Percentiles rank a stretch among this genome's conserved stretches.
These are phyloP conservation scores for Anguilla obscura DNA, from an alignment of 2,797 vertebrate species.

Conservation along the genomic window DNA sequence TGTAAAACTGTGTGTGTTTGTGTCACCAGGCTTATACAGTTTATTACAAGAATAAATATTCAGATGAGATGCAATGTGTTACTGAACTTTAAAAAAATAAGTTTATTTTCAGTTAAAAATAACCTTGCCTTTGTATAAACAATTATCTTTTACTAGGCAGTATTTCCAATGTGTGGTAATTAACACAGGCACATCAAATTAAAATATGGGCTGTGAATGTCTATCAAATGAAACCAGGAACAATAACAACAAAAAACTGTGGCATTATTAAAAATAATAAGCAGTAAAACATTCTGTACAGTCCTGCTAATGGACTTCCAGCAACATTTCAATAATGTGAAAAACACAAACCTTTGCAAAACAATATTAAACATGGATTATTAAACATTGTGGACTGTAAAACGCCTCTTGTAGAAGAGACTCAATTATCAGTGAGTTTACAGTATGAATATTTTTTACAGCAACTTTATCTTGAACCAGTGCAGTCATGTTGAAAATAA, in stretches of 20 bases:
- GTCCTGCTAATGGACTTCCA: not conserved
- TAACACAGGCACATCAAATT: not conserved
- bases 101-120: not conserved
- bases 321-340: not conserved
- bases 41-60: not conserved
- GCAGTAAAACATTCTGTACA: not conserved
- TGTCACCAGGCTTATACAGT: not conserved
- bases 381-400: not conserved
- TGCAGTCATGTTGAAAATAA: not conserved
- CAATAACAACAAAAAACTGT: not conserved
- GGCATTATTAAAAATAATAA: slow-evolving; percentile 10
- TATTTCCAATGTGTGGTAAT: not conserved
- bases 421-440: slow-evolving; percentile 13
- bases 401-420: not conserved
- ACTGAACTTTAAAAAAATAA: not conserved
- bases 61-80: not conserved
- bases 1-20: not conserved
- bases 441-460: not conserved
- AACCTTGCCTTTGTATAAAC: not conserved
- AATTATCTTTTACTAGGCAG: slow-evolving; percentile 4
- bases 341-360: not conserved
- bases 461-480: not conserved
- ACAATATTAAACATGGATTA: not conserved
- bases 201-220: not conserved
- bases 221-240: not conserved